phyloP scores from a whole-genome alignment of 30 jellyfish, hydroid and myxozoan species.

The Sanderia malayensis region DNA sequence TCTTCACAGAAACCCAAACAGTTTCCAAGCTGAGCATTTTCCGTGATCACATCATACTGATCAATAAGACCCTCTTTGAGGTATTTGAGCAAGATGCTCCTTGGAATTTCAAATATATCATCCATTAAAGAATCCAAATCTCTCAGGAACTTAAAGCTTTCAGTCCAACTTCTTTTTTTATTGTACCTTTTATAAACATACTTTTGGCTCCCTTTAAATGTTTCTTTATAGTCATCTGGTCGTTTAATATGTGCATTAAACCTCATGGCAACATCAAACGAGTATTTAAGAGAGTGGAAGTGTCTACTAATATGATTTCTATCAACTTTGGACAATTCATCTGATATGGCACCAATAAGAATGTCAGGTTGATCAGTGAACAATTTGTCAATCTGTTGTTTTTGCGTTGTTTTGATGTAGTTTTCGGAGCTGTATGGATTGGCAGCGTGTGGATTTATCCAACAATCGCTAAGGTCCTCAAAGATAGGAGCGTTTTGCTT shows the following conservation, averaged over 20 bases:
- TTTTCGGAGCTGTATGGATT: background rate
- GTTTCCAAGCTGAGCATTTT: slow-evolving; percentile 57
- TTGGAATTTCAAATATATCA: slow-evolving; percentile 54
- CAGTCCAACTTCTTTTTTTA: slow-evolving; percentile 15
- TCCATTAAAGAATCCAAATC: slow-evolving; percentile 18
- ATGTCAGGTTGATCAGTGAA: slow-evolving; percentile 32
- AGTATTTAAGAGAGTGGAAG: slow-evolving; percentile 46
- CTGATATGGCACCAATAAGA: slow-evolving; percentile 12
- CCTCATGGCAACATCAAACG: slow-evolving; percentile 18
- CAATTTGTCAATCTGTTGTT: slow-evolving; percentile 23
- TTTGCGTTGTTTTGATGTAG: slow-evolving; percentile 15
- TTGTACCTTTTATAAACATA: background rate
- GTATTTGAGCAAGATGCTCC: slow-evolving; percentile 28
- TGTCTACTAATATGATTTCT: slow-evolving; percentile 17
- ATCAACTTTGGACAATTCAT: background rate
- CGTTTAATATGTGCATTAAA: background rate
- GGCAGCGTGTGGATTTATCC: slow-evolving; percentile 34
- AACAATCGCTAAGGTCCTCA: slow-evolving; percentile 28
- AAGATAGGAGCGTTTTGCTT: background rate
- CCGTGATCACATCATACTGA: slow-evolving; percentile 37
- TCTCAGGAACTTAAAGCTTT: background rate
- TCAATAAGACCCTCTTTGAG: slow-evolving; percentile 54
- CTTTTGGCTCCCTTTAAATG: background rate
- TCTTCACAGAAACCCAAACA: slow-evolving; percentile 31
- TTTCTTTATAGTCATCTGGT: slow-evolving; percentile 25